Evolutionary conservation across 2,113 vertebrate genomes (phyloP), one percentile per base, ranked within the genome.

Genomic region (Mohoua ochrocephala): DNA sequence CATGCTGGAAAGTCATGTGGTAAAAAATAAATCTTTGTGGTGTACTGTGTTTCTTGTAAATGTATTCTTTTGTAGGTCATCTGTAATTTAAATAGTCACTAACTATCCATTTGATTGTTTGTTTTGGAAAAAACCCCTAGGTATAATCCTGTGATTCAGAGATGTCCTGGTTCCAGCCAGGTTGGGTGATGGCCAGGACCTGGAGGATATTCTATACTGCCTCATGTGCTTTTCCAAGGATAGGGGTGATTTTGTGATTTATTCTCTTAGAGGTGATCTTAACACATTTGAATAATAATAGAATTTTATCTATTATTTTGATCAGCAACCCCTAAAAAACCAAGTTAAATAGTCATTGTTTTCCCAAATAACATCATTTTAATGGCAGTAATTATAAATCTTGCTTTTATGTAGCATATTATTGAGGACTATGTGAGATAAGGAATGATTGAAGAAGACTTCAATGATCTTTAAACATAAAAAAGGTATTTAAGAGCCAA

Each of bases 281-380:
- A 17, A 53, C 3, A 18, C 10, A 70, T 26, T 13, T 73, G 13
- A 31, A 28, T 57, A 87, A 41, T 42, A 84, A 20, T 8, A 65
- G 15, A 22, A 73, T 45, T 56, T 45, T 63, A 54, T 56, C 9
- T 73, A 68, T 45, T 71, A 18, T 71, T 93, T 73, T 87, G 13
- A 45, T 11, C 19, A 33, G 2, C n/a, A 70, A 56, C 9, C 2
- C 8, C n/a, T 39, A 50, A 50, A 67, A 59, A 9, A 0, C 2
- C 10, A 44, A 35, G 4, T n/a, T 54, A 75, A 83, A 70, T 42
- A 42, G 19, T 50, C 1, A 70, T n/a, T 41, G 1, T 74, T 87
- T 84, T 69, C 10, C 5, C 61, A 61, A 74, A 47, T n/a, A 64
- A 28, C 10, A 33, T 16, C 9, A 54, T 47, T 84, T 69, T 64